Percentiles rank a stretch among this genome's conserved stretches.
These are phyloP conservation scores for Itoplectis maculator DNA, from an alignment of 2,888 invertebrate genomes.

Conservation along the genomic window DNA sequence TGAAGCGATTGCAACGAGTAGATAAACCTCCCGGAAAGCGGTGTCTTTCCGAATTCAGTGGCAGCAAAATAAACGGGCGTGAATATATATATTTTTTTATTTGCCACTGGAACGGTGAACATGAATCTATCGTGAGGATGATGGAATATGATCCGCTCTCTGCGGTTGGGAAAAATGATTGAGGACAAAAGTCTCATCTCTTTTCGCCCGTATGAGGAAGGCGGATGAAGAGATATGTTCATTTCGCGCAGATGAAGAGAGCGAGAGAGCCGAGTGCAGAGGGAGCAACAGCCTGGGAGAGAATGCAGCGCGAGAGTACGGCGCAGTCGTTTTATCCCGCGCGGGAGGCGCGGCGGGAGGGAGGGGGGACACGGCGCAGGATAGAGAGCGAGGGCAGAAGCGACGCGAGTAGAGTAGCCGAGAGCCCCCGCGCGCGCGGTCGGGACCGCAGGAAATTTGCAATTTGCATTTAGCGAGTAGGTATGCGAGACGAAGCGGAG, in stretches of 20 bases:
- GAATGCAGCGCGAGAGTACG: slow-evolving; percentile 53
- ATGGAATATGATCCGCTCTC: slow-evolving; percentile 44
- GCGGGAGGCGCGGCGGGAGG: slow-evolving; percentile 48
- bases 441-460: slow-evolving; percentile 71
- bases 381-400: slow-evolving; percentile 30
- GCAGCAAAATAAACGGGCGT: not conserved
- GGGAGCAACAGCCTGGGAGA: slow-evolving; percentile 42
- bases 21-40: slow-evolving; percentile 42
- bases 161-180: too few species aligned
- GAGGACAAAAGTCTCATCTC: slow-evolving; percentile 28
- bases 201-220: slow-evolving; percentile 33
- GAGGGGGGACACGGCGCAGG: slow-evolving; percentile 45
- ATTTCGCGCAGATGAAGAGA: slow-evolving; percentile 31
- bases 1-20: slow-evolving; percentile 51
- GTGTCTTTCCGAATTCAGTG: slow-evolving; percentile 21
- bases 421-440: slow-evolving; percentile 53
- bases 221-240: not conserved
- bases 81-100: slow-evolving; percentile 42
- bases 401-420: slow-evolving; percentile 42
- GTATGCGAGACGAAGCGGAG: slow-evolving; percentile 66
- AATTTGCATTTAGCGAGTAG: slow-evolving; percentile 71
- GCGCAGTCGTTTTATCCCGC: slow-evolving; percentile 53
- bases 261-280: not conserved
- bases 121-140: slow-evolving; percentile 18
- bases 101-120: not conserved